phyloP scores from a whole-genome alignment of 2,888 invertebrate genomes.

The Spisula subtruncata region DNA sequence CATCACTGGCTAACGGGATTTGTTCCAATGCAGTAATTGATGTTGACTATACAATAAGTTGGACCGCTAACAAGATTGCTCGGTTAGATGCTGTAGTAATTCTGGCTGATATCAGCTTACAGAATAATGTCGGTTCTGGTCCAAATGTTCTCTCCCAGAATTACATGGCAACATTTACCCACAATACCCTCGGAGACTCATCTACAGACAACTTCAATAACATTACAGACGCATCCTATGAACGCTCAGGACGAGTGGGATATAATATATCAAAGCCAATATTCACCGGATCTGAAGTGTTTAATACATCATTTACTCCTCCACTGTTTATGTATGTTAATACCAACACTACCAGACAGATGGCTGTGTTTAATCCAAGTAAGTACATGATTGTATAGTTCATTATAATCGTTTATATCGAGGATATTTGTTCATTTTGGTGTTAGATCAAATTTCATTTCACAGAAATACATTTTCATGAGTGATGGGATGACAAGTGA shows the following conservation, averaged over 20 bases:
- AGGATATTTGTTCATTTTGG: not conserved
- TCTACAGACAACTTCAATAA: constrained; percentile 75
- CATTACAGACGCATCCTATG: constrained; percentile 66
- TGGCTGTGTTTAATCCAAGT: constrained; percentile 82
- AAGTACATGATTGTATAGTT: constrained; percentile 31
- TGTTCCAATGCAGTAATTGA: constrained; percentile 84
- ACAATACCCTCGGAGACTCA: constrained; percentile 63
- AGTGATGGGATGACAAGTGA: not conserved
- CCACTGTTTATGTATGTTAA: constrained; percentile 75
- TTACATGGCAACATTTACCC: constrained; percentile 77
- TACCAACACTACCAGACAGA: constrained; percentile 74
- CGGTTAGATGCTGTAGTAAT: constrained; percentile 80
- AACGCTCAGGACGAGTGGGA: constrained; percentile 81
- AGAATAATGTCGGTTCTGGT: constrained; percentile 19
- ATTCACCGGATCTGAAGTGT: constrained; percentile 77
- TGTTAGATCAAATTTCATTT: not conserved
- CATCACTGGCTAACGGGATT: constrained; percentile 44
- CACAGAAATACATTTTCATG: not conserved
- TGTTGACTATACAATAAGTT: constrained; percentile 83
- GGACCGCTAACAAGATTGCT: constrained; percentile 79
- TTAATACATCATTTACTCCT: constrained; percentile 66
- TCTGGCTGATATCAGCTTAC: constrained; percentile 76
- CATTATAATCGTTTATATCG: not conserved
- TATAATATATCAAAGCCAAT: constrained; percentile 80
- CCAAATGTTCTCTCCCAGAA: constrained; percentile 77